These are phyloP conservation scores for Sympetrum striolatum DNA, from an alignment of 2,888 invertebrate species.

Conservation along the genomic window DNA sequence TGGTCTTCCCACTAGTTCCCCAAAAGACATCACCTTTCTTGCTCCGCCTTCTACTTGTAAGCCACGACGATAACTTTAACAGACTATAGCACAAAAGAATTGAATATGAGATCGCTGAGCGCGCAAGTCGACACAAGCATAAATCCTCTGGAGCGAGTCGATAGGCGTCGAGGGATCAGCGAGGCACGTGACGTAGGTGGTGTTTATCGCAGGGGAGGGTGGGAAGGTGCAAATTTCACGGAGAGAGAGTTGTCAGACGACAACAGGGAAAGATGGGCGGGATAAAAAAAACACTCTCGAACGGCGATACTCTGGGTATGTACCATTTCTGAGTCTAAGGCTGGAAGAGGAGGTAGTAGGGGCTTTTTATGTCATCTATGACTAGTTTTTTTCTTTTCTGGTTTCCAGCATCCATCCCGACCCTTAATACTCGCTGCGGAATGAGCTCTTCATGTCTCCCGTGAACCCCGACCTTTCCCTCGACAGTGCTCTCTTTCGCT, in stretches of 20 bases:
- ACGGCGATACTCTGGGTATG: neutral
- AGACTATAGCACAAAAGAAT: neutral
- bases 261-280: neutral
- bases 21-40: no score
- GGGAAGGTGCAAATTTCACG: neutral
- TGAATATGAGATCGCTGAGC: neutral
- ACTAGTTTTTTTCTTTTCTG: neutral
- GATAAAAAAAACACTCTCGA: neutral
- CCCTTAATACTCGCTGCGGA: no score
- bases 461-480: neutral
- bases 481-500: neutral
- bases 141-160: neutral
- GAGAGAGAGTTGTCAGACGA: neutral
- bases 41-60: no score
- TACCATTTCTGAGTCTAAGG: neutral
- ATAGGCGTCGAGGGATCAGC: neutral
- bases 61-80: no score
- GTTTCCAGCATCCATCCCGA: neutral
- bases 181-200: neutral
- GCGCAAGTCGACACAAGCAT: neutral
- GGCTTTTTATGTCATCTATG: neutral
- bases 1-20: no score
- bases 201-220: neutral
- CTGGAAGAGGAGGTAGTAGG: neutral
- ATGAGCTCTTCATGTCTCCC: neutral